These are phyloP conservation scores for Mormyrops attenuatus DNA, from an alignment of 2,797 vertebrate species.

Conservation along the genomic window DNA sequence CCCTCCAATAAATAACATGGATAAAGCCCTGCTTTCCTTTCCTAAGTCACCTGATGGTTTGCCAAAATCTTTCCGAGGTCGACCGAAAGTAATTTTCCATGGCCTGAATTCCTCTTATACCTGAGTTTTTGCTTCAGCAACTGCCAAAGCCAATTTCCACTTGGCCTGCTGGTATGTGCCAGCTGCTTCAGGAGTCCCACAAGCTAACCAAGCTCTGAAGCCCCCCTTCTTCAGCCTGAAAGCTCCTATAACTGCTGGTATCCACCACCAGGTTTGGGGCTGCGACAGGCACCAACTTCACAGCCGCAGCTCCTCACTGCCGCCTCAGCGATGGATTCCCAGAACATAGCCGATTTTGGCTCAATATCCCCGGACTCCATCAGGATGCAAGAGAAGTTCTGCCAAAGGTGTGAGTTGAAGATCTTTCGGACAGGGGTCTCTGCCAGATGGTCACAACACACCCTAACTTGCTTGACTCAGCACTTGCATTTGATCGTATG, in stretches of 20 bases:
- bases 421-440: background rate
- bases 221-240: background rate
- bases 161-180: background rate
- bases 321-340: background rate
- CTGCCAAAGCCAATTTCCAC: background rate
- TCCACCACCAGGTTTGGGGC: background rate
- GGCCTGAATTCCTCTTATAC: background rate
- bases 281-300: background rate
- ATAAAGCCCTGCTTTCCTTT: background rate
- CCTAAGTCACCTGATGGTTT: background rate
- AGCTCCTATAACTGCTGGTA: background rate
- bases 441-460: background rate
- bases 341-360: background rate
- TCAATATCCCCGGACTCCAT: background rate
- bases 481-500: background rate
- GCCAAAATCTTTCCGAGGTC: background rate
- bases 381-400: background rate
- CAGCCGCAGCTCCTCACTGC: background rate
- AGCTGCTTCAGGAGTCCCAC: background rate
- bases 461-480: background rate
- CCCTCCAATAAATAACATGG: background rate
- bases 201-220: background rate
- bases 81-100: background rate
- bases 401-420: background rate
- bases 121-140: background rate